Evolutionary conservation across 2,797 vertebrate genomes (phyloP), one percentile per base, ranked within the genome.

Genomic region (Danio choprae): DNA sequence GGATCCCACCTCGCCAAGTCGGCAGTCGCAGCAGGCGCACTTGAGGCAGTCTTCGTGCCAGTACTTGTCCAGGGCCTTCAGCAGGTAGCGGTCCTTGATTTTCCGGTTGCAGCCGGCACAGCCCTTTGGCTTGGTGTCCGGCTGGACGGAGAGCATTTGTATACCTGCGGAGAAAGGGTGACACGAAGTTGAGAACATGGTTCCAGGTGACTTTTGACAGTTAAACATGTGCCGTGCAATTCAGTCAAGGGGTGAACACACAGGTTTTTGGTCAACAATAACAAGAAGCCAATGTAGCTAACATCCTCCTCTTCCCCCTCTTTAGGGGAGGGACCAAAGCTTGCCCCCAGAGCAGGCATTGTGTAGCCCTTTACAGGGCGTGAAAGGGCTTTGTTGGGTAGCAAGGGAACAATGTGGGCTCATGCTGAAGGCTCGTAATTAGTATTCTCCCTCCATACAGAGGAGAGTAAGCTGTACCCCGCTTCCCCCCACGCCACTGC

Each of bases 101-200:
- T 98, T 99, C 91, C 97, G 96, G 95, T 97, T 98, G 95, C 97
- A 99, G 97, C 97, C 97, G 95, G 97, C 97, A 96, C 97, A 99
- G 97, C 97, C 97, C 95, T 98, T 98, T 90, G 97, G 97, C 95
- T 99, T 99, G 93, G 96, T 96, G 96, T 98, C 97, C 95, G 97
- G 97, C 97, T 99, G 97, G 92, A 98, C 98, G 93, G 97, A 98
- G 94, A 99, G 97, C 97, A 99, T 99, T 96, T 99, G 98, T 96
- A 98, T 98, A 96, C 97, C 98, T 99, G 92, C 76, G 89, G 85
- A 91, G 9, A 67, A 40, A 69, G 7, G 44, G 18, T 7, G 4
- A 20, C n/a, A 65, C 20, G 10, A 48, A 38, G 58, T 43, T 74
- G 58, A 75, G 36, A 64, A 64, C 73, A 51, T 75, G 59, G 20